These are phyloP conservation scores for Halisarca cf. caerulea DNA, from an alignment of 37 sponge, comb jelly and placozoan genomes.

Conservation along the genomic window DNA sequence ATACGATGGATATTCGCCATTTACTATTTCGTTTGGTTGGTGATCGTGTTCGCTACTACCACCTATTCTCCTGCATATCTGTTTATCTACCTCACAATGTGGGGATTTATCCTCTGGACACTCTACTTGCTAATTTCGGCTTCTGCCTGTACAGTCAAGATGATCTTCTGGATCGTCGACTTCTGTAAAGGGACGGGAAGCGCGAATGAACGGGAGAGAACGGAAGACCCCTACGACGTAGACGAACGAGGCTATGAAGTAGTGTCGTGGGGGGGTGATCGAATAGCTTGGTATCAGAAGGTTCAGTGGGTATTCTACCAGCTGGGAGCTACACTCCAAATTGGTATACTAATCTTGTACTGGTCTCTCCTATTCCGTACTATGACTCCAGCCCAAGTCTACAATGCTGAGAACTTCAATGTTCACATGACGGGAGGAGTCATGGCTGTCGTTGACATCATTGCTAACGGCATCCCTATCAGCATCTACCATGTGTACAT, in stretches of 20 bases:
- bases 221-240: no score
- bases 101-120: constrained; percentile 41
- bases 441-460: constrained; percentile 53
- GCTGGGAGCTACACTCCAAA: constrained; percentile 19
- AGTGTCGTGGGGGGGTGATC: constrained; percentile 1
- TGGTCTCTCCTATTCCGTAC: constrained; percentile 47
- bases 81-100: constrained; percentile 79
- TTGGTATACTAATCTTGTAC: constrained; percentile 45
- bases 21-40: constrained; percentile 54
- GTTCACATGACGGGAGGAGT: constrained; percentile 58
- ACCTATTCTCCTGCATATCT: background rate
- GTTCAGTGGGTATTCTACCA: constrained; percentile 57
- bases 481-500: constrained; percentile 53
- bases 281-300: constrained; percentile 66
- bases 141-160: constrained; percentile 19
- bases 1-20: constrained; percentile 52
- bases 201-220: no score
- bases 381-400: background rate
- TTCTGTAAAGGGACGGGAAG: no score
- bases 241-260: background rate
- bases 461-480: constrained; percentile 37
- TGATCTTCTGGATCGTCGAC: constrained; percentile 3
- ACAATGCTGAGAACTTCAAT: constrained; percentile 32
- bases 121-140: constrained; percentile 53
- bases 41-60: background rate